Conservation (phyloP, 2,113 vertebrate species). For the Azemiops feae region DNA sequence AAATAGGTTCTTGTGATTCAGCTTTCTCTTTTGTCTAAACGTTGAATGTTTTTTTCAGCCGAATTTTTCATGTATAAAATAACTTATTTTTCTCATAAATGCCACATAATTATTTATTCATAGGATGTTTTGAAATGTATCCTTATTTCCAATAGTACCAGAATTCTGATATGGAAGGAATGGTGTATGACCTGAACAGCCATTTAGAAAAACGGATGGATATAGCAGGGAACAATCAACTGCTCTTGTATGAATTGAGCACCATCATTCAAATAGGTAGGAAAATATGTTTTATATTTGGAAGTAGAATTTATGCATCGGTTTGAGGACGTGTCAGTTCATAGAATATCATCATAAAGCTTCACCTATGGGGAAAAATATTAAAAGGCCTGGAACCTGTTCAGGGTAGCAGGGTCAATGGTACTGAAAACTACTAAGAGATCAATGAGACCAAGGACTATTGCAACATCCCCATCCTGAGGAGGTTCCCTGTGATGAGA, state of each 20-base stretch:
- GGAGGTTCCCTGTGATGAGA: neutral
- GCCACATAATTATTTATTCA: neutral
- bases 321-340: neutral
- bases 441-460: neutral
- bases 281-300: neutral
- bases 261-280: constrained; percentile 95
- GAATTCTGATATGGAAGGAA: constrained; percentile 96
- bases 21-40: neutral
- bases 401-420: neutral
- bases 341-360: neutral
- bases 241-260: constrained; percentile 93
- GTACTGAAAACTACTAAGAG: neutral
- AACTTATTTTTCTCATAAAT: neutral
- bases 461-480: neutral
- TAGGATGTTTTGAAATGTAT: constrained; percentile 39
- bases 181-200: constrained; percentile 94
- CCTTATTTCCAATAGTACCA: constrained; percentile 85
- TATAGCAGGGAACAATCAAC: constrained; percentile 91
- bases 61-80: neutral
- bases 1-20: neutral
- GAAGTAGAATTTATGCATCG: neutral
- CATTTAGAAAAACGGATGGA: constrained; percentile 95
- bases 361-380: neutral
- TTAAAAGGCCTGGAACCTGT: neutral
- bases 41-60: neutral